Percentiles rank a stretch among this genome's conserved stretches.
Evolutionary conservation across 2,888 invertebrate genomes (phyloP).

Genomic region (Hymenopus coronatus): DNA sequence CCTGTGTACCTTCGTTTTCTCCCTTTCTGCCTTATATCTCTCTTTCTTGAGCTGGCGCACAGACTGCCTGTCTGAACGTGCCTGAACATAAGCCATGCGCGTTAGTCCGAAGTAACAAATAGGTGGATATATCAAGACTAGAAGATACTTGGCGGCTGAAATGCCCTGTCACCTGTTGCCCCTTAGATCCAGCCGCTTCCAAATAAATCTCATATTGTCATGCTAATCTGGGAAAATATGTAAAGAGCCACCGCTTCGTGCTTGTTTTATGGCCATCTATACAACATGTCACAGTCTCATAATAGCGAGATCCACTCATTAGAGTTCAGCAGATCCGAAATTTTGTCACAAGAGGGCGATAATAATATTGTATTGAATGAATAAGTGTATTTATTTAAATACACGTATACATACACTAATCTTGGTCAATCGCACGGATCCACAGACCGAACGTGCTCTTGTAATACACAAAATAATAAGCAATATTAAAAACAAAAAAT

Average conservation of each 20-base stretch:
- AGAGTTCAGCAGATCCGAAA: background rate
- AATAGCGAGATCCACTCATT: background rate
- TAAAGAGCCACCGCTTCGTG: background rate
- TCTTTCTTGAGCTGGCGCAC: background rate
- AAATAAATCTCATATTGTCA: background rate
- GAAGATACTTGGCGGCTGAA: background rate
- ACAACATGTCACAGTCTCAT: background rate
- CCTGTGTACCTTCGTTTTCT: background rate
- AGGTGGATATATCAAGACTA: background rate
- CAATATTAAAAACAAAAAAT: too few relatives aligned
- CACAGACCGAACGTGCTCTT: too few relatives aligned
- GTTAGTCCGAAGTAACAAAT: background rate
- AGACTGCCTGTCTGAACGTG: background rate
- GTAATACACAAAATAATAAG: too few relatives aligned
- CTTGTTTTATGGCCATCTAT: background rate
- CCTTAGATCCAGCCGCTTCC: background rate
- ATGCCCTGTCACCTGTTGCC: background rate
- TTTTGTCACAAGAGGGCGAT: background rate
- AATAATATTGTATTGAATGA: too few relatives aligned
- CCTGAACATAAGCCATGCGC: background rate
- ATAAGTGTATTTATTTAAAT: too few relatives aligned
- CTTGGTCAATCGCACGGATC: too few relatives aligned
- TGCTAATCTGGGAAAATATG: background rate
- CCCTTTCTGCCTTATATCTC: background rate
- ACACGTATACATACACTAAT: too few relatives aligned